Evolutionary conservation across 2,888 invertebrate genomes (phyloP).

Genomic region (Philaethria dido): DNA sequence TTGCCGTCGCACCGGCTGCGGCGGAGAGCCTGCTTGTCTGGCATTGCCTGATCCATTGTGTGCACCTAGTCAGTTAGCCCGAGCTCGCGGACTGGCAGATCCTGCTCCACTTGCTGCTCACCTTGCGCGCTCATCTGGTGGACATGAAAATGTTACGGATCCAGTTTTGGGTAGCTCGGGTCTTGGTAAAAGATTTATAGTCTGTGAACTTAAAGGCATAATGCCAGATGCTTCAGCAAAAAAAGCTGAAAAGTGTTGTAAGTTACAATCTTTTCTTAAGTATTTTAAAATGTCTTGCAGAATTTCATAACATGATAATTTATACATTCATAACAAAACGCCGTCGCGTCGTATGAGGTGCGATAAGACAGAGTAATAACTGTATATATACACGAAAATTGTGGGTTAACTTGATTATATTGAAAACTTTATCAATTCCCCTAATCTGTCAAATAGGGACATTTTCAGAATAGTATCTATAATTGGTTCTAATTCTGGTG

Average conservation of each 20-base stretch:
- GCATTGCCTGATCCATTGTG: slow-evolving; percentile 82
- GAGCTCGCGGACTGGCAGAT: slow-evolving; percentile 73
- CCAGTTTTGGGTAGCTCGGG: slow-evolving; percentile 50
- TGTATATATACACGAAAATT: no score
- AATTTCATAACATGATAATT: no score
- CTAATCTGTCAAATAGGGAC: no score
- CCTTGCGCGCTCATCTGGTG: slow-evolving; percentile 53
- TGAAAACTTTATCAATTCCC: no score
- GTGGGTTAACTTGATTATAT: no score
- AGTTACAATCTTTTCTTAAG: slow-evolving; percentile 58
- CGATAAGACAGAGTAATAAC: no score
- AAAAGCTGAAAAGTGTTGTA: slow-evolving; percentile 69
- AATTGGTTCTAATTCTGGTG: no score
- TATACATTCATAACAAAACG: slow-evolving; percentile 48
- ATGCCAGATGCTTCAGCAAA: slow-evolving; percentile 57
- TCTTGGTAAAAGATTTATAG: slow-evolving; percentile 71
- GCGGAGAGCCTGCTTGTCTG: slow-evolving; percentile 79
- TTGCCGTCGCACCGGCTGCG: slow-evolving; percentile 81
- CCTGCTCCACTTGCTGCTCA: slow-evolving; percentile 67
- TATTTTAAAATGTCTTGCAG: slow-evolving; percentile 35
- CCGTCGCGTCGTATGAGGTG: no score
- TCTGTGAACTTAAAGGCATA: slow-evolving; percentile 74
- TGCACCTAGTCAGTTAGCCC: slow-evolving; percentile 79
- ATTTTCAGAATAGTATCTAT: no score
- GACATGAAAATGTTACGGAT: slow-evolving; percentile 50